These are phyloP conservation scores for Tachysurus vachellii DNA, from an alignment of 2,113 vertebrate genomes.

Conservation along the genomic window DNA sequence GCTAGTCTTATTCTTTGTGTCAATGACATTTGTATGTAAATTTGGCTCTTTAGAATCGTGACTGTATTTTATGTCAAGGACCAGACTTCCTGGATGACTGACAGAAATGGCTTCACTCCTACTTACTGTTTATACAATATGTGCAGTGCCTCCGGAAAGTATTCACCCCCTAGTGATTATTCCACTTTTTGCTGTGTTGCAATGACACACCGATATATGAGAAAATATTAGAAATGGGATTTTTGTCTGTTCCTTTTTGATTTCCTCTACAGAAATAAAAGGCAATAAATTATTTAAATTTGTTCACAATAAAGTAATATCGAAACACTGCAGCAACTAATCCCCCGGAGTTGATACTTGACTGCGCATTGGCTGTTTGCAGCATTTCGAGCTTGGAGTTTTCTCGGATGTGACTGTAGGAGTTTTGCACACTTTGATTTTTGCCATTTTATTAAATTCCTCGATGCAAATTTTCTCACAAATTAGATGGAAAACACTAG, in stretches of 20 bases:
- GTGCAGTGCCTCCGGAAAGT: not conserved
- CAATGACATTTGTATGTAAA: not conserved
- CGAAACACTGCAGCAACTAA: not conserved
- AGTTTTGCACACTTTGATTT: not conserved
- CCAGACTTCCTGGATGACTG: not conserved
- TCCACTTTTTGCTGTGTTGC: not conserved
- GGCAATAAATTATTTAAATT: not conserved
- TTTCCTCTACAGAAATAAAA: not conserved
- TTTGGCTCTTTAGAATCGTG: not conserved
- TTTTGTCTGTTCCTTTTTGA: not conserved
- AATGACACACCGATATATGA: not conserved
- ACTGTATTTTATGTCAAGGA: not conserved
- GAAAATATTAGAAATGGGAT: not conserved
- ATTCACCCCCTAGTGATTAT: not conserved
- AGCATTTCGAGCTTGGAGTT: not conserved
- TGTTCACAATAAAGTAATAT: not conserved
- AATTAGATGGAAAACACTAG: not conserved
- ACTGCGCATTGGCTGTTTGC: not conserved
- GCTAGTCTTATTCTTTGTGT: not conserved
- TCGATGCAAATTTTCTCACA: not conserved
- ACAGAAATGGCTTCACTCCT: not conserved
- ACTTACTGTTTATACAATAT: constrained; percentile 4
- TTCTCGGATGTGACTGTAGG: not conserved
- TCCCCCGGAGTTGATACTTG: not conserved
- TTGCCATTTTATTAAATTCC: not conserved